A percentile compares a stretch with the other conserved stretches of the same genome.
These are phyloP conservation scores for Cheilosia variabilis DNA, from an alignment of 2,888 invertebrate species.

Conservation along the genomic window DNA sequence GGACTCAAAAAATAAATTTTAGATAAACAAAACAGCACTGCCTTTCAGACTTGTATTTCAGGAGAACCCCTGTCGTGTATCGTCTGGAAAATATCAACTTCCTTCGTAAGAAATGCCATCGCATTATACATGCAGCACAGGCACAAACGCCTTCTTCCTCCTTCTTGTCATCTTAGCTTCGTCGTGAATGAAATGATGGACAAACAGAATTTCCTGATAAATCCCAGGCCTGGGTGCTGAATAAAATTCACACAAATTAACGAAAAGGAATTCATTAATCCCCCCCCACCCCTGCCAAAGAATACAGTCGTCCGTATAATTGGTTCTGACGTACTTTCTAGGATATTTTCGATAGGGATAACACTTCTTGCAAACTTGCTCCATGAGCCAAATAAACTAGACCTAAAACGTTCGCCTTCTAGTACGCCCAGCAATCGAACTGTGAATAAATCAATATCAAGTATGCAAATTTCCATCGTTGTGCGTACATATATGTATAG, in stretches of 20 bases:
- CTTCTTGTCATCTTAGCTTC: no score
- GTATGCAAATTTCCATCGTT: conserved; percentile 45
- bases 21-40: no score
- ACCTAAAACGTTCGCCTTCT: background rate
- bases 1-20: no score
- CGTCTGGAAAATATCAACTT: no score
- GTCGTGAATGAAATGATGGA: background rate
- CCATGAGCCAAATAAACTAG: background rate
- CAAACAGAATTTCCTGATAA: background rate
- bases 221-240: background rate
- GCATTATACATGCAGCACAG: no score
- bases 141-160: no score
- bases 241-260: background rate
- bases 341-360: background rate
- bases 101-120: no score
- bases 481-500: background rate
- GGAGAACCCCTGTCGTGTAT: no score
- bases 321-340: conserved; percentile 1
- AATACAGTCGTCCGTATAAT: background rate
- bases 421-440: conserved; percentile 27
- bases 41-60: no score
- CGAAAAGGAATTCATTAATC: background rate
- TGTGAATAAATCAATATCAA: conserved; percentile 43
- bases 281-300: background rate
- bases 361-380: background rate